These are phyloP conservation scores for Crossocerus cetratus DNA, from an alignment of 2,888 invertebrate genomes.

Conservation along the genomic window DNA sequence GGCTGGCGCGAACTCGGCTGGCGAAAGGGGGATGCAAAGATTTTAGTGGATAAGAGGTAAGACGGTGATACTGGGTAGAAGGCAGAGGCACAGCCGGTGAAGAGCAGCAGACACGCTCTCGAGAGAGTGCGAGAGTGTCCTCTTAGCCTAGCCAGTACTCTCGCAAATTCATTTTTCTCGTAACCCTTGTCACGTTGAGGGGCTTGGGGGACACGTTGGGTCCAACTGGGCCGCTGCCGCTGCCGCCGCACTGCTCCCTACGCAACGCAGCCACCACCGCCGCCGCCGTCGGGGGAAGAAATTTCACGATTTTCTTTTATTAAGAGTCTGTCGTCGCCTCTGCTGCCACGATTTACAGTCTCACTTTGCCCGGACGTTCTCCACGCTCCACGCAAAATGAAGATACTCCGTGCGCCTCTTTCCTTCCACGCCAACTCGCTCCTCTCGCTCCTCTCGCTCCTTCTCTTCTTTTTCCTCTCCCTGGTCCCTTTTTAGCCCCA, in stretches of 20 bases:
- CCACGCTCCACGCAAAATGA: not conserved
- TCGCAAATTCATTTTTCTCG: slow-evolving; percentile 51
- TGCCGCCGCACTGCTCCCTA: slow-evolving; percentile 1
- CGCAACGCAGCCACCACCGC: slow-evolving; percentile 8
- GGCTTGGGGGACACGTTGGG: not conserved
- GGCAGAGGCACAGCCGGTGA: not conserved
- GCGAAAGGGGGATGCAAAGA: not conserved
- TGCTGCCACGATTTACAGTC: slow-evolving; percentile 42
- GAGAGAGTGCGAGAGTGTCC: slow-evolving; percentile 17
- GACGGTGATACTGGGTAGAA: not conserved
- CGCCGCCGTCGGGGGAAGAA: slow-evolving; percentile 17
- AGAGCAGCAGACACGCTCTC: slow-evolving; percentile 18
- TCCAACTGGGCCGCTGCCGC: not conserved
- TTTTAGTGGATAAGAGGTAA: slow-evolving; percentile 5
- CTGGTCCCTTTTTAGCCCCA: slow-evolving; percentile 8
- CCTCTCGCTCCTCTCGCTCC: not conserved
- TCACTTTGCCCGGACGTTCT: not conserved
- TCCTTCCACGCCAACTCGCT: not conserved
- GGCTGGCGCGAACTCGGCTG: slow-evolving; percentile 4
- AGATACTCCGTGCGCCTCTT: not conserved
- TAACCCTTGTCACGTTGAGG: slow-evolving; percentile 23
- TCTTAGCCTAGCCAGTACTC: slow-evolving; percentile 28
- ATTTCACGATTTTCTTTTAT: slow-evolving; percentile 48
- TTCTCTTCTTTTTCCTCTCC: not conserved
- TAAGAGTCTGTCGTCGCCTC: slow-evolving; percentile 38